Percentiles rank a stretch among this genome's conserved stretches.
These are phyloP conservation scores for Mercenaria mercenaria DNA, from an alignment of 1,140 invertebrate genomes.

Conservation along the genomic window DNA sequence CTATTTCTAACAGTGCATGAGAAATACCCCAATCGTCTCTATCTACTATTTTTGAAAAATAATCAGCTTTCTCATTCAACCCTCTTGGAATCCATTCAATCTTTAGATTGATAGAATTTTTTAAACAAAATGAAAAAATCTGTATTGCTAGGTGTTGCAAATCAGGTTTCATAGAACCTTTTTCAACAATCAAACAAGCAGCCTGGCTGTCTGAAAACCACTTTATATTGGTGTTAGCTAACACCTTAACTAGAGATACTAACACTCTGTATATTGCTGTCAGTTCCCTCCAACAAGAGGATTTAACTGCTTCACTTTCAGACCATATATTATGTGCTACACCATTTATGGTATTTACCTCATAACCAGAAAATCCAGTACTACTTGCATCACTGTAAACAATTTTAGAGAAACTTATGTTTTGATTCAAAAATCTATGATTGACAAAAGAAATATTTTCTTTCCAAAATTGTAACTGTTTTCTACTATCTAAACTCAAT, in stretches of 20 bases:
- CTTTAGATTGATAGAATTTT: slow-evolving; percentile 20
- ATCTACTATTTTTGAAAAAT: slow-evolving; percentile 60
- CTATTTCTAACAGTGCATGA: neutral
- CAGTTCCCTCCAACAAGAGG: slow-evolving; percentile 45
- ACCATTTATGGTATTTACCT: slow-evolving; percentile 15
- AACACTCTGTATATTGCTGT: slow-evolving; percentile 35
- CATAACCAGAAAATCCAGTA: slow-evolving; percentile 35
- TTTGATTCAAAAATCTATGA: neutral
- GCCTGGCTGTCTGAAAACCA: neutral
- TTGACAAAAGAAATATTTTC: neutral
- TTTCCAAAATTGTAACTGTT: neutral
- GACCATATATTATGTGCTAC: slow-evolving; percentile 35
- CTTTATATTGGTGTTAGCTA: neutral
- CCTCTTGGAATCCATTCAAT: slow-evolving; percentile 25
- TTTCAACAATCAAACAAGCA: neutral
- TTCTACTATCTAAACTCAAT: neutral
- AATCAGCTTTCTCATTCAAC: slow-evolving; percentile 55
- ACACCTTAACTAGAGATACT: neutral
- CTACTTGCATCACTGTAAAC: slow-evolving; percentile 30
- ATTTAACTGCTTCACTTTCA: neutral
- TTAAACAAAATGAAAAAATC: neutral
- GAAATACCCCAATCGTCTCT: slow-evolving; percentile 56
- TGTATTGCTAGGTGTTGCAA: neutral
- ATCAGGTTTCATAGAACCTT: slow-evolving; percentile 28
- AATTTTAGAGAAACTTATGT: slow-evolving; percentile 12